A percentile compares a stretch with the other conserved stretches of the same genome.
Conservation (phyloP, 2,113 vertebrate species). For the Leptobrachium ailaonicum region DNA sequence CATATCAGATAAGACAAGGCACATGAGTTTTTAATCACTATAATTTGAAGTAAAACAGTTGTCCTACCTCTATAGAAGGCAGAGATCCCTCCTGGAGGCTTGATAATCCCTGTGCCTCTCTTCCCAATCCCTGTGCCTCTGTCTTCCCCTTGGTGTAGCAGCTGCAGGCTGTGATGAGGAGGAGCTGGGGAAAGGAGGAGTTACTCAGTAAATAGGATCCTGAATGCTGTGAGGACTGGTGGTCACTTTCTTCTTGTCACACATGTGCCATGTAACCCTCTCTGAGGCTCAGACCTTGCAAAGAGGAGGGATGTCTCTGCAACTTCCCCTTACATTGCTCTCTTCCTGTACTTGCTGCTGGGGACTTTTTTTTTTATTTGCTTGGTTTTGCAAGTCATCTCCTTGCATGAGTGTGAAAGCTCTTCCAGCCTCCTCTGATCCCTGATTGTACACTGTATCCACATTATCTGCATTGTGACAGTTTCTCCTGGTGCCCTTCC, state of each 20-base stretch:
- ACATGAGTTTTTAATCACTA: neutral
- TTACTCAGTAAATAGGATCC: constrained; percentile 9
- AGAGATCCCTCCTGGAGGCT: constrained; percentile 15
- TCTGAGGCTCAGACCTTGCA: neutral
- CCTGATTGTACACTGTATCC: too few species aligned
- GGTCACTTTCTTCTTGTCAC: constrained; percentile 12
- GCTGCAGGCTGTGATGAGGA: constrained; percentile 22
- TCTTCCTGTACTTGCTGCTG: neutral
- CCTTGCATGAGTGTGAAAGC: too few species aligned
- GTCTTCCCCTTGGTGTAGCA: neutral
- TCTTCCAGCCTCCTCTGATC: too few species aligned
- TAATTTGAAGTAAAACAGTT: neutral
- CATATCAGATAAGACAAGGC: neutral
- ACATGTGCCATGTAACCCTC: neutral
- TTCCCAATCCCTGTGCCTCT: neutral
- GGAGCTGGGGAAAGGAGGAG: constrained; percentile 17
- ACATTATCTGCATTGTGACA: too few species aligned
- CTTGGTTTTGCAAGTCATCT: too few species aligned
- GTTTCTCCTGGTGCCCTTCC: too few species aligned
- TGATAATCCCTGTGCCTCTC: neutral
- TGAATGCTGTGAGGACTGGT: constrained; percentile 3
- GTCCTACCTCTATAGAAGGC: constrained; percentile 22
- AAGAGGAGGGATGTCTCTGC: neutral
- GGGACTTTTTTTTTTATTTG: too few species aligned
- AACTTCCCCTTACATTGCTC: neutral